Evolutionary conservation across 2,797 vertebrate genomes (phyloP).

Genomic region (Cryptoblepharus egeriae): DNA sequence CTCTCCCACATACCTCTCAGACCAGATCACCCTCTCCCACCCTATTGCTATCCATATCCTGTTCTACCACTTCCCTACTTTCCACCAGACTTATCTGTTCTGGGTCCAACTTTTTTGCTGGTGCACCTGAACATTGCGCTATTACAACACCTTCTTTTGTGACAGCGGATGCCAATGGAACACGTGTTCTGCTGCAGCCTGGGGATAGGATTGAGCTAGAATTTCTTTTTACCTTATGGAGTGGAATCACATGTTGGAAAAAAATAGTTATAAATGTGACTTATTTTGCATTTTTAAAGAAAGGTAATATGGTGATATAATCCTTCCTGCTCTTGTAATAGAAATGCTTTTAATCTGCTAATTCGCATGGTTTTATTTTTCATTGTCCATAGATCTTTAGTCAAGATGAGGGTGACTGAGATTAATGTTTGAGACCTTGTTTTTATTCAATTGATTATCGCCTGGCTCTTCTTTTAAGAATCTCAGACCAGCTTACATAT

Average conservation of each 20-base stretch:
- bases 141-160: no score
- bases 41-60: no score
- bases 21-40: no score
- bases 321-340: constrained; percentile 53
- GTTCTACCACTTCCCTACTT: no score
- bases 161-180: no score
- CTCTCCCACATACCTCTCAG: no score
- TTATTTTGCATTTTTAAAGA: constrained; percentile 22
- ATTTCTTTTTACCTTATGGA: background rate
- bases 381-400: constrained; percentile 11
- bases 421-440: background rate
- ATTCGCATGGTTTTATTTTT: constrained; percentile 34
- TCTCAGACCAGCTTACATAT: background rate
- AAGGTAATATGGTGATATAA: constrained; percentile 50
- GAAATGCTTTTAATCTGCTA: constrained; percentile 53
- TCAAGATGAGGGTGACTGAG: constrained; percentile 1
- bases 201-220: no score
- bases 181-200: no score
- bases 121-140: no score
- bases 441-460: background rate
- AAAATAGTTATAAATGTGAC: background rate
- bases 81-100: no score
- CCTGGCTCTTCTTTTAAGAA: background rate
- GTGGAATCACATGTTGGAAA: constrained; percentile 33
- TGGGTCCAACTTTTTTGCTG: no score